Evolutionary conservation across 2,797 vertebrate genomes (phyloP), one percentile per base, ranked within the genome.

Genomic region (Sternotherus odoratus): DNA sequence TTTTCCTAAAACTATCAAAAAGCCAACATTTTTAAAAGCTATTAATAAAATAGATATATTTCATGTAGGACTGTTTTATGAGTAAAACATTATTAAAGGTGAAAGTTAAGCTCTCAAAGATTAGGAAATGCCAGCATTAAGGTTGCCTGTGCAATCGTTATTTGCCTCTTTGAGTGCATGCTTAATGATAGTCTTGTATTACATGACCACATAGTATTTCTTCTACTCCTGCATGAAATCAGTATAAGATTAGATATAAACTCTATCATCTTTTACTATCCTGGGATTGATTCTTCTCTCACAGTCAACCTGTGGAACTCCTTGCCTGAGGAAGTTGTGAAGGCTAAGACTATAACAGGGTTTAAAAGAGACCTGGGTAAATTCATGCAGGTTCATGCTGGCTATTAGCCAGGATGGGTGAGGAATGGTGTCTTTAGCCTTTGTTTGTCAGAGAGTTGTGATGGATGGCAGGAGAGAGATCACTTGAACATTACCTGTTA

Each of bases 1-100:
- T 75, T 95, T 94, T 93, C 54, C 49, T 9, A 36, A 33, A 74
- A 86, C 66, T 95, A 83, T 91, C 92, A 93, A 33, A 91, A 96
- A 2, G 21, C 30, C 2, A 90, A 83, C 11, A 84, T 91, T 92
- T 94, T 79, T n/a, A 86, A 91, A 39, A 87, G 56, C 11, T 24
- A 54, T 51, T 94, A 4, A 63, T 89, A 88, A 81, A 39, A 90
- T 82, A 54, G n/a, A n/a, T 57, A 28, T 69, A 78, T 83, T 81
- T 92, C 72, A 69, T 86, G 89, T 93, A 36, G n/a, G n/a, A 86
- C n/a, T 75, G 2, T 5, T 77, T 26, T 46, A 8, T 54, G 16
- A 77, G 78, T 5, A 83, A 43, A 87, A 50, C 33, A 46, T 17
- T 11, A 4, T 9, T n/a, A 69, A 66, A 36, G n/a, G 19, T 66